These are phyloP conservation scores for Campoletis raptor DNA, from an alignment of 2,888 invertebrate genomes.

Conservation along the genomic window DNA sequence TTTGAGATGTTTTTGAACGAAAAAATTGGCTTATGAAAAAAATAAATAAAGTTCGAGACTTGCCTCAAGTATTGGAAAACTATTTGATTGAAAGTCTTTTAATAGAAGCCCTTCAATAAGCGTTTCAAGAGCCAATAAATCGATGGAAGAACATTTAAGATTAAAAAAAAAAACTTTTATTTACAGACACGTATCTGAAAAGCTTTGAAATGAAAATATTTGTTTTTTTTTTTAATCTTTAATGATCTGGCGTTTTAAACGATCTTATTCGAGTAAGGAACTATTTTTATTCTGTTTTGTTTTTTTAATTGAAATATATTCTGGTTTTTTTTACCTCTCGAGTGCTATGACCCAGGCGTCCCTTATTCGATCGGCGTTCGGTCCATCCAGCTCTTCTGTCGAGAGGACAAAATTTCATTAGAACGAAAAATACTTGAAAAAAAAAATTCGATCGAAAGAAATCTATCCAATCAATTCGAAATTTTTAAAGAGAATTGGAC, in stretches of 20 bases:
- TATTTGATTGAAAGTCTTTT: constrained; percentile 16
- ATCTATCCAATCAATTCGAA: neutral
- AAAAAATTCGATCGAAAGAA: neutral
- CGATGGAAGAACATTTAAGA: neutral
- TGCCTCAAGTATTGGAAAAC: constrained; percentile 12
- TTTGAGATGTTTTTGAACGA: neutral
- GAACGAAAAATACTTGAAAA: constrained; percentile 42
- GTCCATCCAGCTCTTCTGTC: constrained; percentile 83
- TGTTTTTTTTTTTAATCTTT: neutral
- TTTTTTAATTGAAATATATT: neutral
- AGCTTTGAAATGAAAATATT: neutral
- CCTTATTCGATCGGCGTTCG: constrained; percentile 87
- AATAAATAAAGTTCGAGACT: neutral
- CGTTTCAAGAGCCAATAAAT: constrained; percentile 14
- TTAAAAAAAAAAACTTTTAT: neutral
- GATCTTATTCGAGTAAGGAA: neutral
- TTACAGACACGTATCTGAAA: neutral
- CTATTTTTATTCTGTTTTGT: constrained; percentile 6
- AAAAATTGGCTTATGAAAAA: neutral
- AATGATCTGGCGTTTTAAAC: neutral
- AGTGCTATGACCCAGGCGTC: constrained; percentile 99
- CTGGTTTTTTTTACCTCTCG: constrained; percentile 91
- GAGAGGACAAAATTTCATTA: constrained; percentile 71
- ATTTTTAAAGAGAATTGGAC: neutral
- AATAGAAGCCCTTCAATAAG: constrained; percentile 7